Conservation (phyloP, 2,888 invertebrate species). For the Aleiodes testaceus region DNA sequence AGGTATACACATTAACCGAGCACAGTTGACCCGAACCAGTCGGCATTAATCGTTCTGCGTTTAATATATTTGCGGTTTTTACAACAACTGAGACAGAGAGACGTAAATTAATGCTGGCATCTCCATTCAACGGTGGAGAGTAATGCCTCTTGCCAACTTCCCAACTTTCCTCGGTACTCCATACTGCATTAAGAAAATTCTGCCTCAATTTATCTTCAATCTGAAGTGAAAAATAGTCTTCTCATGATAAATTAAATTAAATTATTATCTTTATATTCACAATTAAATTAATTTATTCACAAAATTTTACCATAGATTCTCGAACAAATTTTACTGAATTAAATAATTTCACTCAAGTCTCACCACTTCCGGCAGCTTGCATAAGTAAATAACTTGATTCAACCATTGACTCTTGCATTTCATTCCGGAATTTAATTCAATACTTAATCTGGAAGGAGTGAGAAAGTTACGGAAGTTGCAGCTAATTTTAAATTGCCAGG, state of each 20-base stretch:
- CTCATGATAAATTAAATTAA: too few relatives aligned
- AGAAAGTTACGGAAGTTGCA: slow-evolving; percentile 44
- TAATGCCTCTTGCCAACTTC: too few relatives aligned
- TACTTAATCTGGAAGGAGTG: slow-evolving; percentile 40
- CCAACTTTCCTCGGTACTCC: too few relatives aligned
- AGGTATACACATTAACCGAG: slow-evolving; percentile 43
- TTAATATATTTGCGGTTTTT: slow-evolving; percentile 29
- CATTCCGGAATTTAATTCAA: slow-evolving; percentile 44
- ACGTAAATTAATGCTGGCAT: too few relatives aligned
- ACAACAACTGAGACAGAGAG: neutral
- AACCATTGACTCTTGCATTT: slow-evolving; percentile 28
- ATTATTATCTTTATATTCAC: too few relatives aligned
- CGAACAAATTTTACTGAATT: slow-evolving; percentile 3
- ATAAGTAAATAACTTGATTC: slow-evolving; percentile 32
- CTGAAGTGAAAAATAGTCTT: too few relatives aligned
- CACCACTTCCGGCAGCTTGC: slow-evolving; percentile 40
- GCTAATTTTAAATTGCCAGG: slow-evolving; percentile 39
- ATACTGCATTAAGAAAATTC: too few relatives aligned
- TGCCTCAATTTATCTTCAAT: too few relatives aligned
- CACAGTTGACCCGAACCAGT: slow-evolving; percentile 29
- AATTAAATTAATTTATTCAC: too few relatives aligned
- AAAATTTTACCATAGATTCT: too few relatives aligned
- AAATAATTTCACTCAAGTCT: neutral
- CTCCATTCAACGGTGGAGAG: too few relatives aligned
- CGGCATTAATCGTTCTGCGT: slow-evolving; percentile 39